Evolutionary conservation across 2,113 vertebrate species (phyloP), one percentile per base, ranked within the genome.

Genomic region (Haemorhous mexicanus): DNA sequence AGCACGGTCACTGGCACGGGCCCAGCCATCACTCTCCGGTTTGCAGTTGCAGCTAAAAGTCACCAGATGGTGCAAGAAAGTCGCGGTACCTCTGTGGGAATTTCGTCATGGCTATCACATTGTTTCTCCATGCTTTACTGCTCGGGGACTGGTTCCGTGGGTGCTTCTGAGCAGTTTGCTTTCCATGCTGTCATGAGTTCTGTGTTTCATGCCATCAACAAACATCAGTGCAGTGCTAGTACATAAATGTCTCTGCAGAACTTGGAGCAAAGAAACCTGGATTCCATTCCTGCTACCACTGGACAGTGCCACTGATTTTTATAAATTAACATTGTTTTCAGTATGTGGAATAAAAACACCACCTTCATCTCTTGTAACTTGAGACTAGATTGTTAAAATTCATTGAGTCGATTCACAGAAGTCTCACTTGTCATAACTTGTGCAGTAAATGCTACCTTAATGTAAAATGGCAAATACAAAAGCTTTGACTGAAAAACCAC

Each of bases 61-160:
- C 96, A 66, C 58, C 90, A 97, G 96, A 86, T 96, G 97, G 96
- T 82, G 95, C 94, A 67, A 94, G 78, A 86, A 61, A 79, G 81
- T 86, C 89, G 6, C 0, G 2, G 58, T 70, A 55, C 26, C 43
- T 73, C 47, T 55, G 67, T 9, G 43, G 62, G 68, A 21, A 2
- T 47, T 44, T 55, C 4, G 2, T 19, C 30, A 17, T 50, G 52
- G 69, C n/a, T 26, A 27, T 4, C 41, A 2, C n/a, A 3, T 11
- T 8, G 30, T 32, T 46, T 77, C 7, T 62, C 35, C 28, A 0
- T 7, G 35, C 16, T 58, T 20, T 1, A 4, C 37, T 28, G 55
- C 14, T 2, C 33, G 69, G 50, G 41, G 33, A 58, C 30, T 67
- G 6, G 3, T n/a, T 16, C 16, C 0, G 0, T 47, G 23, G 44